Conservation (phyloP, 2,113 vertebrate species). For the Lepisosteus oculatus region DNA sequence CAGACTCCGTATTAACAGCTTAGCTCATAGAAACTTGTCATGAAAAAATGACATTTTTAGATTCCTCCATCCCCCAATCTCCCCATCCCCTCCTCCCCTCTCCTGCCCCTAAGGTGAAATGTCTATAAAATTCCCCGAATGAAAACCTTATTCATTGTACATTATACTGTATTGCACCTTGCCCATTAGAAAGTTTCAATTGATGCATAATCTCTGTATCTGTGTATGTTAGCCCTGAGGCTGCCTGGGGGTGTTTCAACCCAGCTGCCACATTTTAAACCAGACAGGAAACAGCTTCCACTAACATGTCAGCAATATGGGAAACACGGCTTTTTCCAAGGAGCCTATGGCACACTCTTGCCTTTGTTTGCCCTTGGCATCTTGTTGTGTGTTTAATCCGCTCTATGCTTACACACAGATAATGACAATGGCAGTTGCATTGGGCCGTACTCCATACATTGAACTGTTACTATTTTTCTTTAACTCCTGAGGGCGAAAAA, state of each 20-base stretch:
- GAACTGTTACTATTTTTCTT: too few relatives aligned
- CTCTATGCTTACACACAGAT: constrained; percentile 40
- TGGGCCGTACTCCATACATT: too few relatives aligned
- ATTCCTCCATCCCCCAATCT: not conserved
- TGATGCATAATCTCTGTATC: constrained; percentile 26
- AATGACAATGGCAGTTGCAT: constrained; percentile 25
- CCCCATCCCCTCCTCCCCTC: not conserved
- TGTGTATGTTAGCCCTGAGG: constrained; percentile 47
- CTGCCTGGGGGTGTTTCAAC: constrained; percentile 57
- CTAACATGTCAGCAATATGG: constrained; percentile 71
- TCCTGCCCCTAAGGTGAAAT: not conserved
- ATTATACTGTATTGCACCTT: constrained; percentile 19
- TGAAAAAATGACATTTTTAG: not conserved
- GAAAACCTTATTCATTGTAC: constrained; percentile 12
- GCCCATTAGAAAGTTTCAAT: constrained; percentile 7
- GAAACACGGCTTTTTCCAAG: constrained; percentile 63
- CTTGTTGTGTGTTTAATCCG: constrained; percentile 31
- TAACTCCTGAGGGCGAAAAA: too few relatives aligned
- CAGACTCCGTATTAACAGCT: too few relatives aligned
- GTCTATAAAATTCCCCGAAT: not conserved
- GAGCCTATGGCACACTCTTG: constrained; percentile 60
- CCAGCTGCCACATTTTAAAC: constrained; percentile 63
- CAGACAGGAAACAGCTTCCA: constrained; percentile 75
- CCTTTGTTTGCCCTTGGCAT: constrained; percentile 47
- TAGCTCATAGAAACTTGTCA: not conserved